A percentile compares a stretch with the other conserved stretches of the same genome.
Conservation (phyloP, 2,797 vertebrate species). For the Lerista edwardsae region DNA sequence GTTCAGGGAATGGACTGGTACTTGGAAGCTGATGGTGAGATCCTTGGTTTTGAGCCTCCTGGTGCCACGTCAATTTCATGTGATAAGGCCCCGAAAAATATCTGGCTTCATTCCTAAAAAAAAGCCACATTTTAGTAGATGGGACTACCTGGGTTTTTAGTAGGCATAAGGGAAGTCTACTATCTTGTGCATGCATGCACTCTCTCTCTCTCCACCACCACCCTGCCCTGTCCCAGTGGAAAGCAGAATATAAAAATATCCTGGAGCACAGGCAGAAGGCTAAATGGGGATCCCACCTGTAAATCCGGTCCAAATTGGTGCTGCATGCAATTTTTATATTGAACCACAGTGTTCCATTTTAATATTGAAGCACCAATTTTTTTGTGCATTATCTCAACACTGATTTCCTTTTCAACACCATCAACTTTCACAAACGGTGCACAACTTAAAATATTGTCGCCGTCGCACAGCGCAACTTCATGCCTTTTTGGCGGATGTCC, state of each 20-base stretch:
- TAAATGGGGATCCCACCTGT: not conserved
- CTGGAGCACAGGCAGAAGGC: no score
- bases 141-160: not conserved
- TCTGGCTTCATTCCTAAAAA: not conserved
- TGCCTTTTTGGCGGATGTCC: not conserved
- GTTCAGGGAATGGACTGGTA: not conserved
- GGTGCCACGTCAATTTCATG: accelerated
- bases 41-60: not conserved
- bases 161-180: not conserved
- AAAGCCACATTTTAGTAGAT: not conserved
- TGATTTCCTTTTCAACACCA: no score
- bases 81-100: not conserved
- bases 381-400: no score
- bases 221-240: not conserved
- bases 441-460: no score
- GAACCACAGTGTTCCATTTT: not conserved
- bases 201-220: not conserved
- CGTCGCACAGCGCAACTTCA: not conserved
- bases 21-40: not conserved
- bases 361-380: not conserved
- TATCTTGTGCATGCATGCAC: not conserved
- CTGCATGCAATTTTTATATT: not conserved
- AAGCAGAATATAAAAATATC: not conserved
- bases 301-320: not conserved
- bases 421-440: no score